Percentiles rank a stretch among this genome's conserved stretches.
Evolutionary conservation across 2,797 vertebrate genomes (phyloP).

Genomic region (Hephaestus fuliginosus): DNA sequence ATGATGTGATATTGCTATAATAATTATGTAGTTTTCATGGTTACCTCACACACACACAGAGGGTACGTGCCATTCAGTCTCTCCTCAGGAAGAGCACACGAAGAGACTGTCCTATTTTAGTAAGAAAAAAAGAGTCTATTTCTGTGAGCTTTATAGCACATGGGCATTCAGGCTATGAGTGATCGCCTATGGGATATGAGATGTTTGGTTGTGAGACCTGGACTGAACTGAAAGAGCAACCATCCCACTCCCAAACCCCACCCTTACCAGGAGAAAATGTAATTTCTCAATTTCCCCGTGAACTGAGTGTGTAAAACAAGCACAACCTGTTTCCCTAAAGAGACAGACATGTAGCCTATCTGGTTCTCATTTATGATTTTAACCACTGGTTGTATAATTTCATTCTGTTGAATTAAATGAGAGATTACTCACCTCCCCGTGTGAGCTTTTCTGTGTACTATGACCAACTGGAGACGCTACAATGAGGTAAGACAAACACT

Average conservation of each 20-base stretch:
- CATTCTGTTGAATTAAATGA: slow-evolving; percentile 82
- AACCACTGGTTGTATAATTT: slow-evolving; percentile 82
- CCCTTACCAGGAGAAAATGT: slow-evolving; percentile 32
- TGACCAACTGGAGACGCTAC: slow-evolving; percentile 25
- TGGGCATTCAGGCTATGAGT: slow-evolving; percentile 45
- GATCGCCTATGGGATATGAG: slow-evolving; percentile 44
- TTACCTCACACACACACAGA: slow-evolving; percentile 62
- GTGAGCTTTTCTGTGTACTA: slow-evolving; percentile 54
- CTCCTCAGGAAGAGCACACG: slow-evolving; percentile 75
- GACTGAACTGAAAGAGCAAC: slow-evolving; percentile 54
- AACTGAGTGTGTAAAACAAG: slow-evolving; percentile 78
- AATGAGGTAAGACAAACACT: slow-evolving; percentile 19
- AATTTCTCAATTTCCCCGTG: slow-evolving; percentile 37
- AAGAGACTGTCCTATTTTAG: slow-evolving; percentile 73
- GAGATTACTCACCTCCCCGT: slow-evolving; percentile 67
- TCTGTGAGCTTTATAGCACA: slow-evolving; percentile 54
- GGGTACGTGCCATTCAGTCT: slow-evolving; percentile 53
- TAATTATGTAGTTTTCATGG: slow-evolving; percentile 64
- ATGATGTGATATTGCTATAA: slow-evolving; percentile 58
- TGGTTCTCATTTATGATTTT: slow-evolving; percentile 72
- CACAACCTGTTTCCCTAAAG: slow-evolving; percentile 77
- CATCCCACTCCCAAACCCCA: slow-evolving; percentile 36
- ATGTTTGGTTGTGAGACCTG: slow-evolving; percentile 52
- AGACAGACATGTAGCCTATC: slow-evolving; percentile 72
- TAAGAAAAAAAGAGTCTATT: slow-evolving; percentile 49